Evolutionary conservation across 2,113 vertebrate species (phyloP), one percentile per base, ranked within the genome.

Genomic region (Periophthalmodon schlosseri): DNA sequence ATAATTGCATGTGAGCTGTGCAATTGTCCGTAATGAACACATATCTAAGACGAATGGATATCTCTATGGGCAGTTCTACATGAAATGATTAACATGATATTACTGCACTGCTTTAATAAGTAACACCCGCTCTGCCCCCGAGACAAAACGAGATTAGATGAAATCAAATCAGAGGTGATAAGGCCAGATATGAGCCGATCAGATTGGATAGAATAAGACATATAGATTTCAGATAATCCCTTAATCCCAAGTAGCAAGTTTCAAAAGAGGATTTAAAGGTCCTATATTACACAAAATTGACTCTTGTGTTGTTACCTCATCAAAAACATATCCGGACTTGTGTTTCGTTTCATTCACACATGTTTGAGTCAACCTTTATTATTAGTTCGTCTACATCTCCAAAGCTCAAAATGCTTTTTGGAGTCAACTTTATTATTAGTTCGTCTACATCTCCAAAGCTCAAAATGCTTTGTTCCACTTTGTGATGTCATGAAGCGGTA

Each of bases 81-180:
- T 16, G 34, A 65, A 65, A 65, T 65, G 18, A 44, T 20, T 65
- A 65, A 65, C 63, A 65, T n/a, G 15, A 44, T 65, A 11, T 65
- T 13, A 16, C 63, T 21, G 34, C 16, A 36, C 10, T n/a, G 20
- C 18, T n/a, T 65, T 65, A 65, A 65, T 65, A 65, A 65, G 63
- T 34, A 64, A 33, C 61, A 20, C 33, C 61, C 61, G 44, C 63
- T 65, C 63, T 65, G 34, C 63, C 63, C 61, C 20, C 63, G 34
- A 65, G 63, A 44, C 9, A 39, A 39, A 36, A 18, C 18, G 10
- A 65, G 34, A 65, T 39, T 65, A 39, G 63, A 65, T 65, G 14
- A 65, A 34, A 65, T 63, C 13, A 65, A 65, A 65, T 44, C 2
- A 13, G 33, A 65, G 63, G 63, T 21, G 63, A 65, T 65, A 39